Conservation (phyloP, 2,113 vertebrate species). For the Anoura caudifer region DNA sequence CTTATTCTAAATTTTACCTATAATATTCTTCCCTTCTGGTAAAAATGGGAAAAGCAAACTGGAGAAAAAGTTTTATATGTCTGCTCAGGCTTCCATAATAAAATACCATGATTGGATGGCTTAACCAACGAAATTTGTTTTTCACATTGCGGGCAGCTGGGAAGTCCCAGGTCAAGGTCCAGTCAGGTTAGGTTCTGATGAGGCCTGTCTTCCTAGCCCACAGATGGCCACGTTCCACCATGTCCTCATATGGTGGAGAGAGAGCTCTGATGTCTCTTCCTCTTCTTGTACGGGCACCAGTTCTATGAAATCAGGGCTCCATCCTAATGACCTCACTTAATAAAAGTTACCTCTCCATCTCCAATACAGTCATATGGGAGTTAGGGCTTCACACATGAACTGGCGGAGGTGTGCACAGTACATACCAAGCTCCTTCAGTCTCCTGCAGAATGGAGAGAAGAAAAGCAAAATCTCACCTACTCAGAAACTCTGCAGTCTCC, state of each 20-base stretch:
- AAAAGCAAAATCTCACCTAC: not conserved
- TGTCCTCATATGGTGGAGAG: not conserved
- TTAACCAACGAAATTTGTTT: too few species aligned
- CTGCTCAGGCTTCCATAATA: too few species aligned
- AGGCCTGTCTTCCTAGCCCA: too few species aligned
- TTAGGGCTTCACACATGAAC: not conserved
- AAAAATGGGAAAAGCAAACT: not conserved
- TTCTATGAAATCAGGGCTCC: not conserved
- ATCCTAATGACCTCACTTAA: not conserved
- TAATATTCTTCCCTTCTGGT: not conserved
- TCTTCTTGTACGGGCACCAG: not conserved
- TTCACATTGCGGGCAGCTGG: too few species aligned
- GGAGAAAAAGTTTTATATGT: not conserved
- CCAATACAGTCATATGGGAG: not conserved
- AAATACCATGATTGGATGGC: too few species aligned
- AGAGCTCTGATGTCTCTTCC: not conserved
- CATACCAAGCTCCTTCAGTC: not conserved
- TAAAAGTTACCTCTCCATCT: not conserved
- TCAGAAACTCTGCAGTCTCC: not conserved
- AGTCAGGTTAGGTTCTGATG: too few species aligned
- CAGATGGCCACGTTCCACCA: too few species aligned
- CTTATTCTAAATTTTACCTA: not conserved
- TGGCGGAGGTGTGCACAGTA: not conserved
- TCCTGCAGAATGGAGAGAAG: not conserved
- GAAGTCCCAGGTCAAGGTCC: too few species aligned